Evolutionary conservation across 2,113 vertebrate genomes (phyloP).

Genomic region (Cariama cristata): DNA sequence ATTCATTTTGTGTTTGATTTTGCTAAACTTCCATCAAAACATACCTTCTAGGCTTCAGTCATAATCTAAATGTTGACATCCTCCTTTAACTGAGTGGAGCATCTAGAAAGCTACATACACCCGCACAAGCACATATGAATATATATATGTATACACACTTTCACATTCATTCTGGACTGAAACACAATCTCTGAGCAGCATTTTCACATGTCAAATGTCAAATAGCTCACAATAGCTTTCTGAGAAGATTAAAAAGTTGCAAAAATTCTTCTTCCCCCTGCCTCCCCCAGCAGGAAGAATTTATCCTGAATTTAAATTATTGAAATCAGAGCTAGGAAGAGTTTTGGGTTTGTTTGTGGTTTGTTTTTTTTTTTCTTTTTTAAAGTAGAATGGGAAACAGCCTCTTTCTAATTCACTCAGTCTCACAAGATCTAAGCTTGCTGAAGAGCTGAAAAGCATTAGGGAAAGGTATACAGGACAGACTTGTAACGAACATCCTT

Average conservation of each 20-base stretch:
- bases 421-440: not conserved
- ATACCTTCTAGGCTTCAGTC: not conserved
- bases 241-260: not conserved
- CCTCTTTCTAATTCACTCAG: not conserved
- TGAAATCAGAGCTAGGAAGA: not conserved
- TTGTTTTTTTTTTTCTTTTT: not conserved
- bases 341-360: not conserved
- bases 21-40: not conserved
- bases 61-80: not conserved
- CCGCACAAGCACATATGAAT: not conserved
- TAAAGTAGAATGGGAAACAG: not conserved
- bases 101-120: not conserved
- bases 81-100: not conserved
- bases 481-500: slow-evolving; percentile 42
- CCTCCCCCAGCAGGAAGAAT: not conserved
- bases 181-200: not conserved
- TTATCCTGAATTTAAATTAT: not conserved
- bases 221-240: not conserved
- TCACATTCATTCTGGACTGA: not conserved
- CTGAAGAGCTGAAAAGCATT: slow-evolving; percentile 34
- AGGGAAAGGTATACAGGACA: not conserved
- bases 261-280: not conserved
- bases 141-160: not conserved
- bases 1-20: not conserved
- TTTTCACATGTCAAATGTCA: not conserved